Evolutionary conservation across 2,888 invertebrate genomes (phyloP).

Genomic region (Drosophila yooni): DNA sequence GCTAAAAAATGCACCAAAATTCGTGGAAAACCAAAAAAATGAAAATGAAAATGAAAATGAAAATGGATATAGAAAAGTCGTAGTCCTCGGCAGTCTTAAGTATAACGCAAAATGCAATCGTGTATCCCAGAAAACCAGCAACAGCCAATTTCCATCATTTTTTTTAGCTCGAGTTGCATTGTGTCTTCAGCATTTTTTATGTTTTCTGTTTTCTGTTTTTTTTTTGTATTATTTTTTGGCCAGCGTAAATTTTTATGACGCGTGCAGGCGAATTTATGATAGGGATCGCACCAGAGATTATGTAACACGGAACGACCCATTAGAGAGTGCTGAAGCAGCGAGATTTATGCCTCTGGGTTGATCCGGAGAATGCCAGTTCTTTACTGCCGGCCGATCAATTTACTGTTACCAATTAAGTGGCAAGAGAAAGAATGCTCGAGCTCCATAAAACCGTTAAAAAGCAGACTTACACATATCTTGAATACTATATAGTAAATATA

Average conservation of each 20-base stretch:
- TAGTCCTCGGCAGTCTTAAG: constrained; percentile 6
- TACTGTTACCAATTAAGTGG: neutral
- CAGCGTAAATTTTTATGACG: constrained; percentile 34
- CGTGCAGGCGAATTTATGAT: constrained; percentile 37
- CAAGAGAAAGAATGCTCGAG: neutral
- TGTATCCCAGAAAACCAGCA: constrained; percentile 6
- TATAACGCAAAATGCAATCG: constrained; percentile 65
- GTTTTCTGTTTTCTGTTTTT: neutral
- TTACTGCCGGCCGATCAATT: neutral
- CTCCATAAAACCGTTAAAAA: neutral
- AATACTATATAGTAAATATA: neutral
- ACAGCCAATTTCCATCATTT: constrained; percentile 22
- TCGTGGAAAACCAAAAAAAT: constrained; percentile 29
- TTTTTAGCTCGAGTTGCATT: constrained; percentile 36
- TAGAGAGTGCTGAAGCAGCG: neutral
- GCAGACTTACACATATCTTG: neutral
- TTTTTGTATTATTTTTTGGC: constrained; percentile 5
- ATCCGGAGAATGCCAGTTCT: neutral
- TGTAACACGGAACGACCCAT: constrained; percentile 10
- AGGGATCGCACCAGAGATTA: constrained; percentile 26
- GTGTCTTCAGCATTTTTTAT: constrained; percentile 13
- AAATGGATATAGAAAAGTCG: constrained; percentile 1
- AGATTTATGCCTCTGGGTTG: constrained; percentile 11
- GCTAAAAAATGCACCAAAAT: constrained; percentile 54
- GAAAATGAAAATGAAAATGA: neutral